These are phyloP conservation scores for Microcebus jonahi DNA, from an alignment of 2,113 vertebrate genomes.

Conservation along the genomic window DNA sequence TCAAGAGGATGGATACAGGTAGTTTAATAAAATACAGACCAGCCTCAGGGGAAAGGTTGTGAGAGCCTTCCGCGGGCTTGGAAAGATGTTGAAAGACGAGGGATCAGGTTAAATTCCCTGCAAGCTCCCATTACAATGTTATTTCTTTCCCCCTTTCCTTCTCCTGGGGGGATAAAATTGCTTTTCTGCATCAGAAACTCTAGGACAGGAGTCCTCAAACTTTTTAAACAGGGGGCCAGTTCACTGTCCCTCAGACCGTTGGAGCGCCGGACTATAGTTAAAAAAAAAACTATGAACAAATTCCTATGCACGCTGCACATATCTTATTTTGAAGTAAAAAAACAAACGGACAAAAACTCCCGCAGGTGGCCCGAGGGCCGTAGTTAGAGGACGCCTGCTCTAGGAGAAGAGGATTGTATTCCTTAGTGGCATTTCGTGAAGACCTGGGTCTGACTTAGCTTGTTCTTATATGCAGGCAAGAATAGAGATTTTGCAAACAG, in stretches of 20 bases:
- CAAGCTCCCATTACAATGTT: background rate
- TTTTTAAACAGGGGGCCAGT: too few relatives aligned
- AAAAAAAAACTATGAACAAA: too few relatives aligned
- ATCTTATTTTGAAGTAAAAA: too few relatives aligned
- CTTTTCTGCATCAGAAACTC: slow-evolving; percentile 44
- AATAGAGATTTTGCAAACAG: background rate
- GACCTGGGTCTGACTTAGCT: background rate
- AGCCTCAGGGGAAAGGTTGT: background rate
- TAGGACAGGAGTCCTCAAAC: background rate
- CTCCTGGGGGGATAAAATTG: background rate
- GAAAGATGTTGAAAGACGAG: slow-evolving; percentile 40
- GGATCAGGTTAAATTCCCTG: slow-evolving; percentile 41
- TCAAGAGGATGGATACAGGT: background rate
- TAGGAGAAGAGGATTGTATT: background rate
- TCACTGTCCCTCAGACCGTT: too few relatives aligned
- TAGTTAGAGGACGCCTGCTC: too few relatives aligned
- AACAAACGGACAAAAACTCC: too few relatives aligned
- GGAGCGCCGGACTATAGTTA: too few relatives aligned
- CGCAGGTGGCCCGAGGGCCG: too few relatives aligned
- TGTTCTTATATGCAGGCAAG: background rate
- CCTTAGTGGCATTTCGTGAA: background rate
- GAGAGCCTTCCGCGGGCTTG: background rate
- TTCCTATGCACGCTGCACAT: too few relatives aligned
- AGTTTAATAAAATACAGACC: slow-evolving; percentile 54
- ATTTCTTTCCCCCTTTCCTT: background rate